Conservation (phyloP, 2,888 invertebrate species). For the Leistus spinibarbis region DNA sequence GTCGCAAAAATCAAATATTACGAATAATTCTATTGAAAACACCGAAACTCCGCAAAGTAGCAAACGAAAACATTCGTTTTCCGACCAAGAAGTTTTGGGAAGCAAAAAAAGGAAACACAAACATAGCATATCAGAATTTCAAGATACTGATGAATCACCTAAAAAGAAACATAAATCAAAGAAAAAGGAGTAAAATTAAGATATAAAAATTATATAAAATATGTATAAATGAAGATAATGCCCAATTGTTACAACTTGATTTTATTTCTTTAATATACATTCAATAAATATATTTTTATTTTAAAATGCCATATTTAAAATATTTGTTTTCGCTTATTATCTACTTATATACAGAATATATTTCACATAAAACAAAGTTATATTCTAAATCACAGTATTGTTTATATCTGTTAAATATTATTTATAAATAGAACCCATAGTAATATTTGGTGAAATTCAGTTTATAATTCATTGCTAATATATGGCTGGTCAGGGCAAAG, state of each 20-base stretch:
- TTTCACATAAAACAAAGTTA: neutral
- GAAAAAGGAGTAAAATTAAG: slow-evolving; percentile 31
- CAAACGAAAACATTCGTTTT: slow-evolving; percentile 24
- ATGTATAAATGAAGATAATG: slow-evolving; percentile 3
- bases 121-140: neutral
- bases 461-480: neutral
- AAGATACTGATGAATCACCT: neutral
- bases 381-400: slow-evolving; percentile 15
- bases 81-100: slow-evolving; percentile 10
- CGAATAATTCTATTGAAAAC: slow-evolving; percentile 6
- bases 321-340: neutral
- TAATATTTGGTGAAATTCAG: neutral
- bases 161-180: slow-evolving; percentile 2
- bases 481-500: slow-evolving; percentile 65
- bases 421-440: neutral
- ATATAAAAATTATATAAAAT: slow-evolving; percentile 27
- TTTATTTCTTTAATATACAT: slow-evolving; percentile 7
- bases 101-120: slow-evolving; percentile 15
- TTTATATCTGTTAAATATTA: neutral
- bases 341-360: slow-evolving; percentile 2
- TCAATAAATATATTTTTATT: slow-evolving; percentile 8
- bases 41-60: slow-evolving; percentile 17
- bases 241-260: neutral
- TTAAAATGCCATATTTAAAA: neutral
- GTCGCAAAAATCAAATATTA: neutral